Evolutionary conservation across 2,797 vertebrate genomes (phyloP), one percentile per base, ranked within the genome.

Genomic region (Sebastes miniatus): DNA sequence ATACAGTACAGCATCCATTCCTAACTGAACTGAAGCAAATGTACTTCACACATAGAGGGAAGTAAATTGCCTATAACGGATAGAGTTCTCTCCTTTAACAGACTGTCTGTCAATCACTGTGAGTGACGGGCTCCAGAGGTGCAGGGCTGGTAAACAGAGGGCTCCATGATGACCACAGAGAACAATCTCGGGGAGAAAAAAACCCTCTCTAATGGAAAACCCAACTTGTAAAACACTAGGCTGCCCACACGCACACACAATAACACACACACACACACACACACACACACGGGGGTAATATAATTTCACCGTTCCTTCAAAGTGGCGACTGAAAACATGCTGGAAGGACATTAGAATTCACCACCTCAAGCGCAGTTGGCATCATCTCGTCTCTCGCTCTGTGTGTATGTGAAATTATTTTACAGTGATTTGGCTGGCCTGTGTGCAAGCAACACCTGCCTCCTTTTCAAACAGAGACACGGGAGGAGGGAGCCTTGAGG

Each of bases 371-470:
- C 84, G 54, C 76, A 73, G 70, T 62, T 85, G 69, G 73, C 80
- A 77, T 83, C 73, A 13, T 32, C 69, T 85, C 57, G 5, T 54
- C 67, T 77, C 72, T 36, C 16, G 71, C 70, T 76, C 81, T 63
- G 50, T 76, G 81, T 75, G 73, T 80, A 83, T 79, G 77, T 75
- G 71, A 88, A 89, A 91, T 87, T 87, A 80, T 90, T 90, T 93
- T 84, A 80, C 80, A 84, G 84, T 87, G 83, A 81, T 89, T 80
- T 85, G 79, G 81, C 57, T 29, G 32, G 83, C 34, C 72, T 64
- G 75, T 79, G 80, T 81, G 79, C 82, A 83, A 74, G 78, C 83
- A 86, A 87, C 89, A 89, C 81, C 86, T 85, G 80, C 78, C 76
- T 85, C 82, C 80, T 52, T 88, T 83, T 87, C 85, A 81, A 76